Percentiles rank a stretch among this genome's conserved stretches.
These are phyloP conservation scores for Taenioides sp. DNA, from an alignment of 2,797 vertebrate genomes.

Conservation along the genomic window DNA sequence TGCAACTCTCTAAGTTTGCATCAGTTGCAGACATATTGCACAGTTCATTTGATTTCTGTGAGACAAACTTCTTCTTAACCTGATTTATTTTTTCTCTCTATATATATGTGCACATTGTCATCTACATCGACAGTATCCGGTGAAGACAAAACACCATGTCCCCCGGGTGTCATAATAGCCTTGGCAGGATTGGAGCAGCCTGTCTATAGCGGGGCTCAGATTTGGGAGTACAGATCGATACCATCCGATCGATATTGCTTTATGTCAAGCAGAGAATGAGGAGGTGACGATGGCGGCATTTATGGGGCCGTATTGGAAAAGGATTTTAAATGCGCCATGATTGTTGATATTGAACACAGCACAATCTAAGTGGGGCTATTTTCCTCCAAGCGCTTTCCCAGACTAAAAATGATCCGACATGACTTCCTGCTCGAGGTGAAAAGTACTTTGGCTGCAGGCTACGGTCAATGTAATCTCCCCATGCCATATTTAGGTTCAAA, in stretches of 20 bases:
- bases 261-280: constrained; percentile 42
- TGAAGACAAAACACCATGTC: constrained; percentile 43
- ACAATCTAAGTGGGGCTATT: constrained; percentile 47
- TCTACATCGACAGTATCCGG: constrained; percentile 25
- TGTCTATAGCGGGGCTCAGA: constrained; percentile 37
- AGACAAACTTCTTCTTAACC: background rate
- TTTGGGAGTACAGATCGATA: constrained; percentile 57
- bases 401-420: constrained; percentile 27
- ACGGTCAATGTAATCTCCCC: constrained; percentile 16
- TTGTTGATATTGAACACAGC: constrained; percentile 54
- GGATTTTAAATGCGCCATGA: constrained; percentile 54
- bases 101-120: constrained; percentile 17
- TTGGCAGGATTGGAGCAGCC: constrained; percentile 50
- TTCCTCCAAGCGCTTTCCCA: constrained; percentile 32
- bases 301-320: constrained; percentile 52
- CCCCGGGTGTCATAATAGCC: constrained; percentile 56
- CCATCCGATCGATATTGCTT: constrained; percentile 60
- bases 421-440: constrained; percentile 38
- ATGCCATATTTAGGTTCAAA: constrained; percentile 26
- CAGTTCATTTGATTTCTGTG: background rate
- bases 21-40: constrained; percentile 4
- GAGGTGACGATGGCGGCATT: constrained; percentile 39
- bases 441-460: constrained; percentile 31
- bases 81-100: constrained; percentile 23
- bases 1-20: background rate